These are phyloP conservation scores for Orius laevigatus DNA, from an alignment of 1,140 invertebrate species.

Conservation along the genomic window DNA sequence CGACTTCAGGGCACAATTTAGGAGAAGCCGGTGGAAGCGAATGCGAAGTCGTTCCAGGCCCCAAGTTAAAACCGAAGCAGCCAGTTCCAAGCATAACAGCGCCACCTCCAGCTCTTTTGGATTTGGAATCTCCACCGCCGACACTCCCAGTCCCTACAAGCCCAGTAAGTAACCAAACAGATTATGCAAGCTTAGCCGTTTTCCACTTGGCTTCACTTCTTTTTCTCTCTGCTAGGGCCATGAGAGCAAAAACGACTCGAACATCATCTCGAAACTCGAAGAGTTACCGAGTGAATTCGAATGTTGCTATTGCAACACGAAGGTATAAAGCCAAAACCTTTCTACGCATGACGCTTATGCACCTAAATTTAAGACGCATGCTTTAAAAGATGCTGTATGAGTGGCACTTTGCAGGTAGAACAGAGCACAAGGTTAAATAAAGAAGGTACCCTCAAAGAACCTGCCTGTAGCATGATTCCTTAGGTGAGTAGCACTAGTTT, in stretches of 20 bases:
- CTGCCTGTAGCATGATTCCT: conserved; percentile 13
- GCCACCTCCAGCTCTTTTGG: conserved; percentile 28
- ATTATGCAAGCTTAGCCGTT: conserved; percentile 1
- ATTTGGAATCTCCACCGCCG: conserved; percentile 33
- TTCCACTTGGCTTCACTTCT: neutral
- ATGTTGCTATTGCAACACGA: conserved; percentile 89
- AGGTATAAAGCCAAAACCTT: conserved; percentile 42
- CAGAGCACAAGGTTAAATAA: conserved; percentile 4
- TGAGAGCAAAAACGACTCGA: conserved; percentile 47
- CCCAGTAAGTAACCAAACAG: conserved; percentile 15
- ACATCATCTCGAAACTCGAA: conserved; percentile 52
- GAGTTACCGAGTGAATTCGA: conserved; percentile 81
- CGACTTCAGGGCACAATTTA: conserved; percentile 7
- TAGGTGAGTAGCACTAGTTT: conserved; percentile 13
- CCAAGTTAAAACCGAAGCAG: conserved; percentile 7
- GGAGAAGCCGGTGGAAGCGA: neutral
- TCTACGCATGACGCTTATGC: neutral
- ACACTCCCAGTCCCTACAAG: conserved; percentile 26
- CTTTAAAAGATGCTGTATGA: conserved; percentile 6
- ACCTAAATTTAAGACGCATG: conserved; percentile 2
- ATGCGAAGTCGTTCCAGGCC: conserved; percentile 1
- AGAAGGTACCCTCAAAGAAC: conserved; percentile 10
- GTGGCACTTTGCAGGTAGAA: conserved; percentile 15
- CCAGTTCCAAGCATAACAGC: conserved; percentile 5
- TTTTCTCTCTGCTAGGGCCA: conserved; percentile 34